Conservation (phyloP, 2,113 vertebrate species). For the Myiozetetes cayanensis region DNA sequence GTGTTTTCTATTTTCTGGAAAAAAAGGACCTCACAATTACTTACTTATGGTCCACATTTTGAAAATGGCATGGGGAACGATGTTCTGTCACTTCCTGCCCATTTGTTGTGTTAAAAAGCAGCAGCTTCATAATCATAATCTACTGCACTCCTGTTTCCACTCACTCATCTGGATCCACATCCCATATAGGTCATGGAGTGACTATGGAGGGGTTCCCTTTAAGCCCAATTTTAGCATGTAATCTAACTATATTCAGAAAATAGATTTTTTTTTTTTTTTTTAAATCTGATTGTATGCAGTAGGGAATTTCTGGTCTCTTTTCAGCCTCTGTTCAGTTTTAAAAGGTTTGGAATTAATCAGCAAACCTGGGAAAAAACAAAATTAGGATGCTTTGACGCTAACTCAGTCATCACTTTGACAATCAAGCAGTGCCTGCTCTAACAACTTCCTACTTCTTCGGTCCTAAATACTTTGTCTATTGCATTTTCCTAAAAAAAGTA, state of each 20-base stretch:
- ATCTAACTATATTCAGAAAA: not conserved
- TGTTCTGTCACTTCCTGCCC: not conserved
- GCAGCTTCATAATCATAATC: not conserved
- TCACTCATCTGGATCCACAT: not conserved
- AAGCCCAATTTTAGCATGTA: not conserved
- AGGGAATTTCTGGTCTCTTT: not conserved
- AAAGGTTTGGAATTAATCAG: not conserved
- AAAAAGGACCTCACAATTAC: not conserved
- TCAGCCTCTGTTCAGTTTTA: not conserved
- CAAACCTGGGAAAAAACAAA: not conserved
- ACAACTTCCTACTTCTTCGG: not conserved
- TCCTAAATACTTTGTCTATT: slow-evolving; percentile 45
- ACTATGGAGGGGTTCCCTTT: not conserved
- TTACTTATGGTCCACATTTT: not conserved
- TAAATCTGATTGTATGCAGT: not conserved
- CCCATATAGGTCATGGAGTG: not conserved
- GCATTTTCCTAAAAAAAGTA: slow-evolving; percentile 3
- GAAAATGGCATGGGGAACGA: not conserved
- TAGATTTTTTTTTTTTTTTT: not conserved
- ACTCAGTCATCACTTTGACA: not conserved
- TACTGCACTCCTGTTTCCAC: not conserved
- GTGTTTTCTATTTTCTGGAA: not conserved
- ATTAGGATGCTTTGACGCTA: not conserved
- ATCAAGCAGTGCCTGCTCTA: not conserved
- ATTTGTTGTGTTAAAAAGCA: not conserved